Evolutionary conservation across 2,113 vertebrate genomes (phyloP).

Genomic region (Ictalurus punctatus): DNA sequence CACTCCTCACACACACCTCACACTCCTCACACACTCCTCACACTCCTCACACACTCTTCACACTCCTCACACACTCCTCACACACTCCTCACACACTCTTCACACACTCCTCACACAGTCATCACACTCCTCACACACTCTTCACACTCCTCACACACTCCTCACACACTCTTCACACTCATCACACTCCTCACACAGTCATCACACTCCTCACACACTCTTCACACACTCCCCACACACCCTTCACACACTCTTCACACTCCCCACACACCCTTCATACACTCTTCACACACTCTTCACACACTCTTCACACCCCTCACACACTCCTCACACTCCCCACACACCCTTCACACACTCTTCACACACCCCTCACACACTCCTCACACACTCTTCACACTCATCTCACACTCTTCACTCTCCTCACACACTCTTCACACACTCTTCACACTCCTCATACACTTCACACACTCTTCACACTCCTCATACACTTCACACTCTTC

Average conservation of each 20-base stretch:
- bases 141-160: not conserved
- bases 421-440: no score
- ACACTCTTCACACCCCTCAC: no score
- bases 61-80: not conserved
- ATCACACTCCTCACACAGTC: not conserved
- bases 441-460: no score
- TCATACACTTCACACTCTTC: not conserved
- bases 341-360: no score
- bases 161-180: not conserved
- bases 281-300: fast-evolving
- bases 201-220: not conserved
- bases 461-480: no score
- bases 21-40: no score
- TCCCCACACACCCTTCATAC: not conserved
- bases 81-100: no score
- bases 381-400: not conserved
- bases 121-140: not conserved
- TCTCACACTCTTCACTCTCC: not conserved
- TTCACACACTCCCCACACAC: not conserved
- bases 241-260: not conserved
- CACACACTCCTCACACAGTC: not conserved
- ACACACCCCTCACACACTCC: not conserved
- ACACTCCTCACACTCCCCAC: not conserved
- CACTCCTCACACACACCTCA: not conserved
- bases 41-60: no score